A percentile compares a stretch with the other conserved stretches of the same genome.
Evolutionary conservation across 1,140 invertebrate species (phyloP).

Genomic region (Matsumurasca onukii): DNA sequence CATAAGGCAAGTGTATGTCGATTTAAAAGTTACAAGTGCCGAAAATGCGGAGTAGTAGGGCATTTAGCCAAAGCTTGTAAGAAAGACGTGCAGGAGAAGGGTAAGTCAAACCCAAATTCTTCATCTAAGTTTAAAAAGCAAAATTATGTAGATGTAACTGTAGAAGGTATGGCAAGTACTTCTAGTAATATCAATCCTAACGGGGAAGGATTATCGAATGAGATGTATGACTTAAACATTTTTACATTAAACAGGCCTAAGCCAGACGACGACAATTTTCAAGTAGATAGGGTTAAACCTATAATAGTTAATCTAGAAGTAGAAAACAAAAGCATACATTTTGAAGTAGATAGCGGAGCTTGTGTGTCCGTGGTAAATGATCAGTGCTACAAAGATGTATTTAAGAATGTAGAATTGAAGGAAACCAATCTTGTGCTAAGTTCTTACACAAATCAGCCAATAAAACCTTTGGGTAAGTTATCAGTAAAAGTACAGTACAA

Average conservation of each 20-base stretch:
- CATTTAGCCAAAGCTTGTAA: constrained; percentile 4
- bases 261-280: not conserved
- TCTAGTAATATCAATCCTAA: not conserved
- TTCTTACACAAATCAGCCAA: constrained; percentile 22
- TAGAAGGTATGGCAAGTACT: not conserved
- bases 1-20: no score
- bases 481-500: constrained; percentile 2
- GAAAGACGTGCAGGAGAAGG: not conserved
- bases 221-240: not conserved
- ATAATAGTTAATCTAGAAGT: not conserved
- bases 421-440: constrained; percentile 16
- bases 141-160: constrained; percentile 15
- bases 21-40: constrained; percentile 10
- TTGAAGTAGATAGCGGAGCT: constrained; percentile 20
- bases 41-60: constrained; percentile 1
- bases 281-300: not conserved
- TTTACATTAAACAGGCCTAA: not conserved
- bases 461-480: constrained; percentile 14
- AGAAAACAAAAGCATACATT: constrained; percentile 5
- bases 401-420: not conserved
- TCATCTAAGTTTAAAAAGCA: not conserved
- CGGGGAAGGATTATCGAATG: not conserved
- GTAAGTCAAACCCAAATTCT: not conserved
- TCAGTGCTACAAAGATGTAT: constrained; percentile 4
- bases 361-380: constrained; percentile 20